Evolutionary conservation across 2,888 invertebrate genomes (phyloP).

Genomic region (Octodonta nipae): DNA sequence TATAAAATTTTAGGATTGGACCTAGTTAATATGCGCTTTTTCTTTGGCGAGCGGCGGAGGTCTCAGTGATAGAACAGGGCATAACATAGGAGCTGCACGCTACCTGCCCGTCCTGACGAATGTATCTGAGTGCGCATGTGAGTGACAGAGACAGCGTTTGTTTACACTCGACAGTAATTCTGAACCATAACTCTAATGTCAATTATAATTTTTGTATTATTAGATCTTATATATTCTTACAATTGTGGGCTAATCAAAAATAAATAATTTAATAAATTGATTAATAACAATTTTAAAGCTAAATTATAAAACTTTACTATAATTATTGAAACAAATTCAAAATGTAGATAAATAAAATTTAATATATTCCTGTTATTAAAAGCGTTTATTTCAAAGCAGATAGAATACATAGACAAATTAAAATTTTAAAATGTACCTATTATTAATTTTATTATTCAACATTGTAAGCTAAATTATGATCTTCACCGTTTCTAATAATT

Average conservation of each 20-base stretch:
- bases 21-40: no score
- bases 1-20: no score
- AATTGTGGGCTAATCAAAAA: neutral
- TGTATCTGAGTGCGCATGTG: neutral
- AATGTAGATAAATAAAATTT: neutral
- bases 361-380: neutral
- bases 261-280: neutral
- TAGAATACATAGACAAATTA: neutral
- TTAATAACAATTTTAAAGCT: neutral
- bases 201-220: neutral
- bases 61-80: no score
- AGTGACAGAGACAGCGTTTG: neutral
- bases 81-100: neutral
- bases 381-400: neutral
- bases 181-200: neutral
- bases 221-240: neutral
- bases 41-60: no score
- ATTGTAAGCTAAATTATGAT: neutral
- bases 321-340: neutral
- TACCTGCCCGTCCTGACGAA: neutral
- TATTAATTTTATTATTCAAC: neutral
- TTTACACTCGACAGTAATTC: neutral
- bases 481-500: neutral
- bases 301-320: neutral
- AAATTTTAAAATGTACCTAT: neutral